Evolutionary conservation across 2,797 vertebrate genomes (phyloP), one percentile per base, ranked within the genome.

Genomic region (Acrossocheilus wenchowensis): DNA sequence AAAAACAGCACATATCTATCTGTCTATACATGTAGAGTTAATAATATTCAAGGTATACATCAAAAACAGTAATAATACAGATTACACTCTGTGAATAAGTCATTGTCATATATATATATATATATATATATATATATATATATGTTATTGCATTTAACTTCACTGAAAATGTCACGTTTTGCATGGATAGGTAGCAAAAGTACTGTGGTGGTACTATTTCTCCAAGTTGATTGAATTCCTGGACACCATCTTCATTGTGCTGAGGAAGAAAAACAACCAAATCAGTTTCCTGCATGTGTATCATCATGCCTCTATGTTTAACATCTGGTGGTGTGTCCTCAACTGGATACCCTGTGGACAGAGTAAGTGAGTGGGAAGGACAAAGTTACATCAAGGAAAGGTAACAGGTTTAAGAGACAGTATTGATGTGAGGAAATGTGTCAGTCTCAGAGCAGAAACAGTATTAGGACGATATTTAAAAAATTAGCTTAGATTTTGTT

Each of bases 331-430:
- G 97, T 97, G 96, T 72, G 96, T 97, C 71, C 90, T 97, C 84
- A 97, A 97, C 93, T 97, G 97, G 97, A 97, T 97, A 90, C 97
- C 97, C 5, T 97, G 96, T 89, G 97, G 97, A 85, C 97, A 97
- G 90, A 97, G 97, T 97, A 95, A 96, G 97, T 95, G 39, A 79
- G 69, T 62, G 36, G 41, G 17, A 48, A 81, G 43, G 30, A 74
- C 26, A 78, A 74, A 26, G 4, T 39, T 66, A 66, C 48, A 6
- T 36, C 11, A 82, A 26, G 21, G 19, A 74, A 83, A 39, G 7
- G 43, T 68, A 39, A 69, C 30, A n/a, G 39, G 15, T 62, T 30
- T 57, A 62, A 60, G 36, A 69, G 34, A 71, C 23, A 19, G 8
- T 30, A 60, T 8, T 41, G 52, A 2, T 73, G 34, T 57, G 7